phyloP scores from a whole-genome alignment of 1,140 invertebrate species.

The Psilanteris sp. region DNA sequence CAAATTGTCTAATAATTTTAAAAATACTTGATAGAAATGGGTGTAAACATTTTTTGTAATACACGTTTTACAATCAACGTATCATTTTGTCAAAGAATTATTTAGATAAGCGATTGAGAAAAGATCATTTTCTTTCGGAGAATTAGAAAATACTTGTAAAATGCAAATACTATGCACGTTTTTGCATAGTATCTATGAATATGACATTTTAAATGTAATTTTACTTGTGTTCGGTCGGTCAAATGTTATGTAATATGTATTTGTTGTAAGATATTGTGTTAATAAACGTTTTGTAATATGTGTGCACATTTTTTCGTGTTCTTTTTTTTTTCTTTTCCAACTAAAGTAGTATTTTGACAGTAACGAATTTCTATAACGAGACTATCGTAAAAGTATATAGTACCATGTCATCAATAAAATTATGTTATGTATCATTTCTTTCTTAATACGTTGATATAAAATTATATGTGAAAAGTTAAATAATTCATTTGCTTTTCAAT shows the following conservation, averaged over 20 bases:
- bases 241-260: slow-evolving; percentile 37
- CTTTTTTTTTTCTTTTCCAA: slow-evolving; percentile 5
- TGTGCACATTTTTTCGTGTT: slow-evolving; percentile 27
- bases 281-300: slow-evolving; percentile 57
- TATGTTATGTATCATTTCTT: too few species aligned
- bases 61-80: too few species aligned
- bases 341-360: slow-evolving; percentile 33
- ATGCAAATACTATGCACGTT: slow-evolving; percentile 36
- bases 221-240: slow-evolving; percentile 25
- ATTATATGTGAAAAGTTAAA: too few species aligned
- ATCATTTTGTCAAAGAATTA: too few species aligned
- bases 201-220: slow-evolving; percentile 59
- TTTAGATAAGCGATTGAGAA: slow-evolving; percentile 1
- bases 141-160: slow-evolving; percentile 39
- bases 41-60: too few species aligned
- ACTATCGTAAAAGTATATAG: too few species aligned
- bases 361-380: slow-evolving; percentile 21
- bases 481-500: too few species aligned
- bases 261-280: slow-evolving; percentile 59
- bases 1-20: too few species aligned
- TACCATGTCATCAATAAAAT: too few species aligned
- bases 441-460: too few species aligned
- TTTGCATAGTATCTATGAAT: slow-evolving; percentile 43
- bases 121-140: slow-evolving; percentile 25
- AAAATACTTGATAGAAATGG: too few species aligned